Evolutionary conservation across 2,113 vertebrate genomes (phyloP).

Genomic region (Dascyllus trimaculatus): DNA sequence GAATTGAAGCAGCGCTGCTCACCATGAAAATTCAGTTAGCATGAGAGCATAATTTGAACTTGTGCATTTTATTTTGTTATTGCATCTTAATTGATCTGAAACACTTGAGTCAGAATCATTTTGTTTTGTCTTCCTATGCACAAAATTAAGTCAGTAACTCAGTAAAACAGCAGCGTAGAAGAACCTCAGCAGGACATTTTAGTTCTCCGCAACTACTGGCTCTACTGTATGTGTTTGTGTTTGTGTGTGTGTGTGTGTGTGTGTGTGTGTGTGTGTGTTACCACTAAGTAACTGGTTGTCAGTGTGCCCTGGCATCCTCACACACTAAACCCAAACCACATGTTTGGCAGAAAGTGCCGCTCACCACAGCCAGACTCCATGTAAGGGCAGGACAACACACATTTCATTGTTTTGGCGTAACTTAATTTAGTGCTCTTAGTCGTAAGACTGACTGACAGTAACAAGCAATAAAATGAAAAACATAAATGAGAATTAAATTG

Average conservation of each 20-base stretch:
- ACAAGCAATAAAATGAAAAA: not conserved
- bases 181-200: not conserved
- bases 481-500: not conserved
- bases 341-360: slow-evolving; percentile 34
- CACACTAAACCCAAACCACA: slow-evolving; percentile 55
- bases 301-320: slow-evolving; percentile 23
- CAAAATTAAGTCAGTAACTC: no score
- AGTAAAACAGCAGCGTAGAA: not conserved
- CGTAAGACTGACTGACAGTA: not conserved
- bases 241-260: slow-evolving; percentile 23
- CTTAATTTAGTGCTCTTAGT: not conserved
- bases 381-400: slow-evolving; percentile 4
- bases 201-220: not conserved
- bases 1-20: no score
- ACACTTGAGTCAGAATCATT: no score
- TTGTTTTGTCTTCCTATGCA: no score
- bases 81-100: no score
- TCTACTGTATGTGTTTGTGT: slow-evolving; percentile 18
- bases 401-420: slow-evolving; percentile 8
- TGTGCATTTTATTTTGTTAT: no score
- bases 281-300: slow-evolving; percentile 34
- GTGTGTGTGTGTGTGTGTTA: slow-evolving; percentile 31
- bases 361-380: slow-evolving; percentile 37
- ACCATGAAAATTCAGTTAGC: no score
- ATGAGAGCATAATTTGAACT: no score